A percentile compares a stretch with the other conserved stretches of the same genome.
Conservation (phyloP, 2,113 vertebrate genomes). For the Cathartes aura region DNA sequence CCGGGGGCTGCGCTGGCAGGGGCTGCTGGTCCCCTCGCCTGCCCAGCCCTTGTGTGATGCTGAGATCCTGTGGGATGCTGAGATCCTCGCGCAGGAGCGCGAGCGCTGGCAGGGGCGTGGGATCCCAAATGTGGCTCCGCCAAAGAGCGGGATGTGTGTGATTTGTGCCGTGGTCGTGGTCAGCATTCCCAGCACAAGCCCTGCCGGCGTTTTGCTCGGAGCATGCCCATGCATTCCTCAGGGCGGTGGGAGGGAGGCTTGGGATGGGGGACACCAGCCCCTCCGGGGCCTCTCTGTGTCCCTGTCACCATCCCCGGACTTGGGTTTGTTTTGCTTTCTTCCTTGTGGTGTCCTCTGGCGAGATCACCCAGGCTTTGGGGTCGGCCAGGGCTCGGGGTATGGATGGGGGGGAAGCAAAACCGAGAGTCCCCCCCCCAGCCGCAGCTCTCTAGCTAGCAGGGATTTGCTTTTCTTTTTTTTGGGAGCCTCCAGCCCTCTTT, state of each 20-base stretch:
- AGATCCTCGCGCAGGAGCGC: neutral
- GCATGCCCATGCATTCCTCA: neutral
- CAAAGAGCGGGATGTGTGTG: neutral
- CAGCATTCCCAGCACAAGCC: neutral
- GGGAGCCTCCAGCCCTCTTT: neutral
- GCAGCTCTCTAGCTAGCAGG: neutral
- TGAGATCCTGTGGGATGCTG: neutral
- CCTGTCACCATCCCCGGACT: fast-evolving
- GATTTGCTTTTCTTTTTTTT: neutral
- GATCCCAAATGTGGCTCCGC: neutral
- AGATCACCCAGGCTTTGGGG: neutral
- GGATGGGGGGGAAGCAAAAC: fast-evolving
- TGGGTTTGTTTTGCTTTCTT: neutral
- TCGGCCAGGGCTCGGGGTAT: fast-evolving
- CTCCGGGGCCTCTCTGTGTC: neutral
- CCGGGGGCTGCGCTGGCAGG: neutral
- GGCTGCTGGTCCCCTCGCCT: neutral
- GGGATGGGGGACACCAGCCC: neutral
- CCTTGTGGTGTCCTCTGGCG: fast-evolving
- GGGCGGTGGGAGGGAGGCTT: neutral
- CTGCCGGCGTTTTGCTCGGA: neutral
- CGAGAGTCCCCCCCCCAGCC: neutral
- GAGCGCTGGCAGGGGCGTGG: neutral
- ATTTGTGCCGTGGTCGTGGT: neutral
- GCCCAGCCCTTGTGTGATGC: neutral